Conservation (phyloP, 2,113 vertebrate species). For the Ascaphus truei region DNA sequence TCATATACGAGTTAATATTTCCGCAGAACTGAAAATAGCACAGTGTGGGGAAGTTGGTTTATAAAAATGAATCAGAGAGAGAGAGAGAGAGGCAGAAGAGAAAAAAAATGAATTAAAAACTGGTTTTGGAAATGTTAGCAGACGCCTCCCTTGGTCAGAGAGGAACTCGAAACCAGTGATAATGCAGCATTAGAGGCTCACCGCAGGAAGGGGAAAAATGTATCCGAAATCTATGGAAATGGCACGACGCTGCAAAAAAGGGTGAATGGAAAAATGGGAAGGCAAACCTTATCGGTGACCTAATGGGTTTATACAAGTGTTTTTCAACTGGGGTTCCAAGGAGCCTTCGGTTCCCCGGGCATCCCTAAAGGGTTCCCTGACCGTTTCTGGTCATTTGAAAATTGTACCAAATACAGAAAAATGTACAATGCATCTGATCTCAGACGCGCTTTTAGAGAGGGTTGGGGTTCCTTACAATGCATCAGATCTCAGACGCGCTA, state of each 20-base stretch:
- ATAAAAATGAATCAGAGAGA: slow-evolving; percentile 36
- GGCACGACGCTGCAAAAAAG: neutral
- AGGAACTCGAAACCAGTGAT: slow-evolving; percentile 33
- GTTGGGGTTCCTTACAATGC: too few relatives aligned
- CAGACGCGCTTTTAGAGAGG: too few relatives aligned
- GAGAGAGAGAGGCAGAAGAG: slow-evolving; percentile 26
- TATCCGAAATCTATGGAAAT: slow-evolving; percentile 26
- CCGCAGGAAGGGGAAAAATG: slow-evolving; percentile 35
- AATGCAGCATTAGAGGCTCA: slow-evolving; percentile 34
- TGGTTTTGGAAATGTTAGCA: slow-evolving; percentile 34
- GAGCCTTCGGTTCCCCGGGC: too few relatives aligned
- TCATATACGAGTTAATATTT: slow-evolving; percentile 21
- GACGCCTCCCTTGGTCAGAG: slow-evolving; percentile 34
- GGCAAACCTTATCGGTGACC: neutral
- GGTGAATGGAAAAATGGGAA: neutral
- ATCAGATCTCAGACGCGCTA: too few relatives aligned
- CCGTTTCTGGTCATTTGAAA: too few relatives aligned
- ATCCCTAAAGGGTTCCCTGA: too few relatives aligned
- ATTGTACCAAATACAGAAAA: too few relatives aligned
- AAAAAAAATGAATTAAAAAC: slow-evolving; percentile 32
- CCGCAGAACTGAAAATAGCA: slow-evolving; percentile 21
- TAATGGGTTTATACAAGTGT: slow-evolving; percentile 7
- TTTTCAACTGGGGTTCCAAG: too few relatives aligned
- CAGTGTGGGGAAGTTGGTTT: slow-evolving; percentile 30
- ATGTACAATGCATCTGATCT: too few relatives aligned